Evolutionary conservation across 2,888 invertebrate genomes (phyloP).

Genomic region (Megastigmus dorsalis): DNA sequence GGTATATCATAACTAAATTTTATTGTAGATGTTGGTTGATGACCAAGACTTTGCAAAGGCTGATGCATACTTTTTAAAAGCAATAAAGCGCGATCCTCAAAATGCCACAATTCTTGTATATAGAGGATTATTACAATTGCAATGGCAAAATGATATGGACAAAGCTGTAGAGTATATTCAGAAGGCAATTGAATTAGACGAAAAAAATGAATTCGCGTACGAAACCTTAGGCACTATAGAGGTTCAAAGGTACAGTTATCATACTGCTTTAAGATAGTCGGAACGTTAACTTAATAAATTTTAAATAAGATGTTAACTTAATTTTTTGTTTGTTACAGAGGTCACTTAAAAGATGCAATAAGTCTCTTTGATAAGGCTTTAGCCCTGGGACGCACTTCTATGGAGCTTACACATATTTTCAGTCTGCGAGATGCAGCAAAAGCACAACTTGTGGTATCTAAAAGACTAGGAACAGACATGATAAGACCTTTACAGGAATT

Average conservation of each 20-base stretch:
- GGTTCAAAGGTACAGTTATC: conserved; percentile 80
- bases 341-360: conserved; percentile 87
- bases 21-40: conserved; percentile 82
- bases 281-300: conserved; percentile 9
- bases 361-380: conserved; percentile 93
- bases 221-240: conserved; percentile 96
- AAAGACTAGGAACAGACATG: conserved; percentile 82
- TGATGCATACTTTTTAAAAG: conserved; percentile 87
- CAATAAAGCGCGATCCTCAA: conserved; percentile 86
- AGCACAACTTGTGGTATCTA: conserved; percentile 89
- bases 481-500: conserved; percentile 61
- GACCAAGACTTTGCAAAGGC: conserved; percentile 89
- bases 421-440: conserved; percentile 92
- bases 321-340: conserved; percentile 77
- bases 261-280: not conserved
- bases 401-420: conserved; percentile 93
- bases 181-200: conserved; percentile 90
- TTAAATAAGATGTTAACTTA: not conserved
- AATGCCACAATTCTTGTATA: conserved; percentile 93
- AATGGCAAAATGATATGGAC: conserved; percentile 89
- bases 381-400: conserved; percentile 87
- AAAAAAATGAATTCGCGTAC: conserved; percentile 94
- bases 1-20: too few relatives aligned
- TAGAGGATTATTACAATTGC: conserved; percentile 87
- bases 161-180: conserved; percentile 86